These are phyloP conservation scores for Aegithalos caudatus DNA, from an alignment of 2,113 vertebrate species.

Conservation along the genomic window DNA sequence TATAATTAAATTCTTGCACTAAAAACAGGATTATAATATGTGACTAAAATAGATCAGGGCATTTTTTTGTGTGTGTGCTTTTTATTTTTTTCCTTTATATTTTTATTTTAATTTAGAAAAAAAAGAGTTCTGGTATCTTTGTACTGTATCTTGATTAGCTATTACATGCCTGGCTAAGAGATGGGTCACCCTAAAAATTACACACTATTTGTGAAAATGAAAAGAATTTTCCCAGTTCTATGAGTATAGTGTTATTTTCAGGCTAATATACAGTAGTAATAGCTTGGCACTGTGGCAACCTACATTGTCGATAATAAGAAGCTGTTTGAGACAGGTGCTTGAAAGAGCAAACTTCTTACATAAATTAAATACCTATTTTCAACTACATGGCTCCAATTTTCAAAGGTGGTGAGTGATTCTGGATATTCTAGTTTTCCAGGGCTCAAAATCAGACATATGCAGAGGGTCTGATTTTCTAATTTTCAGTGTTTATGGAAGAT, in stretches of 20 bases:
- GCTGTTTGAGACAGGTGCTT: constrained; percentile 40
- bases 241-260: constrained; percentile 20
- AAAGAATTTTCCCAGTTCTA: constrained; percentile 34
- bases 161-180: constrained; percentile 1
- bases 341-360: background rate
- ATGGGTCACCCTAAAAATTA: constrained; percentile 59
- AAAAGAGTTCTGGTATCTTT: background rate
- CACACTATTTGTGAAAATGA: constrained; percentile 34
- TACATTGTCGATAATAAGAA: constrained; percentile 12
- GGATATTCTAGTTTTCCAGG: background rate
- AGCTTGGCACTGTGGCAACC: constrained; percentile 17
- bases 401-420: background rate
- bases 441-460: background rate
- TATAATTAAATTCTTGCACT: constrained; percentile 74
- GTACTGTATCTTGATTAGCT: background rate
- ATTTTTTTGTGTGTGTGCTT: background rate
- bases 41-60: constrained; percentile 64
- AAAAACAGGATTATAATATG: constrained; percentile 68
- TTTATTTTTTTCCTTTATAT: background rate
- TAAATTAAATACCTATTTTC: constrained; percentile 36
- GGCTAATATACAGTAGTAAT: background rate
- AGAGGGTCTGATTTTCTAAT: constrained; percentile 14
- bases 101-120: constrained; percentile 19
- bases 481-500: constrained; percentile 7
- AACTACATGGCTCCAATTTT: constrained; percentile 7